A percentile compares a stretch with the other conserved stretches of the same genome.
Evolutionary conservation across 2,797 vertebrate species (phyloP).

Genomic region (Silurus aristotelis): DNA sequence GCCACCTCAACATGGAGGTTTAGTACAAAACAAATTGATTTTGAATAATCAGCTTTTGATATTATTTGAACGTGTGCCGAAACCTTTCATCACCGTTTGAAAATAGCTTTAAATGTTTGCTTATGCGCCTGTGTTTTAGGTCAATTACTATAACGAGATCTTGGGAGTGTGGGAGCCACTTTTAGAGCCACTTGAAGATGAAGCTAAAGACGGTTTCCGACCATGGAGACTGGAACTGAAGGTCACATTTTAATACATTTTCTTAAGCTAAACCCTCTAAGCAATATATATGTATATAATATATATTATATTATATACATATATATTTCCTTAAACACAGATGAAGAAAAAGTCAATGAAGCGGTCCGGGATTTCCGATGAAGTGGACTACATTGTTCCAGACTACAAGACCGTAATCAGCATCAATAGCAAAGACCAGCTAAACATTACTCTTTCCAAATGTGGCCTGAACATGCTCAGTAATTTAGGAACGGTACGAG

Average conservation of each 20-base stretch:
- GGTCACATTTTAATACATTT: constrained; percentile 64
- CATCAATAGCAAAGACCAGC: constrained; percentile 89
- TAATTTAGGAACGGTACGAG: constrained; percentile 88
- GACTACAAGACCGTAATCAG: constrained; percentile 91
- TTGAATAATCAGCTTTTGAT: neutral
- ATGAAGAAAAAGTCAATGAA: constrained; percentile 92
- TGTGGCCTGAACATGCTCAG: constrained; percentile 91
- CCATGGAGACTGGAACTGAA: constrained; percentile 91
- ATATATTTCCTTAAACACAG: constrained; percentile 64
- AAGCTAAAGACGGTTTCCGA: constrained; percentile 84
- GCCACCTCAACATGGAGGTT: constrained; percentile 80
- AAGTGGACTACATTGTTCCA: constrained; percentile 85
- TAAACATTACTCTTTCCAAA: constrained; percentile 94
- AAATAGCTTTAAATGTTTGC: neutral
- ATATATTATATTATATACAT: no score
- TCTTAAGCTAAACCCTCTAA: neutral
- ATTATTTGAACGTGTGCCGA: neutral
- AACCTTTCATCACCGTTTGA: neutral
- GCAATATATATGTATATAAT: no score
- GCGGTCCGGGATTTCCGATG: constrained; percentile 72
- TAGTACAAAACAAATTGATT: neutral
- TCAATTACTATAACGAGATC: constrained; percentile 94
- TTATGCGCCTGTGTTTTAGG: constrained; percentile 69
- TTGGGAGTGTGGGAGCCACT: constrained; percentile 97
- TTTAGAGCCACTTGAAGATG: constrained; percentile 92